Percentiles rank a stretch among this genome's conserved stretches.
Conservation (phyloP, 30 jellyfish, hydroid and myxozoan genomes). For the Pseudorhiza aurosa region DNA sequence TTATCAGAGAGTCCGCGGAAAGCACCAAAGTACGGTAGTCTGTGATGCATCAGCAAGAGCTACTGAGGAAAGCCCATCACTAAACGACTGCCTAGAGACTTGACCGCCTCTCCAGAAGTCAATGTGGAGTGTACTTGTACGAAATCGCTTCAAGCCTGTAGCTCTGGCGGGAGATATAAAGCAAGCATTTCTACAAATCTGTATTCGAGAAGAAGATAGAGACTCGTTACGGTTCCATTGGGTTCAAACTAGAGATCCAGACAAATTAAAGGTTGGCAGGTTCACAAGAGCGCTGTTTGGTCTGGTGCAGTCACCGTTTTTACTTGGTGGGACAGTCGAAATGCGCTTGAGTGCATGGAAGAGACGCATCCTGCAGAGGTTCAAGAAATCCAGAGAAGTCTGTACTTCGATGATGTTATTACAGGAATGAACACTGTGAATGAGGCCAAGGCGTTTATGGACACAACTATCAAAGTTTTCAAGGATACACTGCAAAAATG, state of each 20-base stretch:
- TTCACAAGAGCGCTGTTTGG: conserved; percentile 63
- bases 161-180: conserved; percentile 41
- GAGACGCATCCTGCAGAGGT: conserved; percentile 29
- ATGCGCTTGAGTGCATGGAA: conserved; percentile 32
- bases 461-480: conserved; percentile 26
- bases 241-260: conserved; percentile 14
- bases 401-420: conserved; percentile 72
- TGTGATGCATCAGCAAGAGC: conserved; percentile 59
- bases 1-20: conserved; percentile 47
- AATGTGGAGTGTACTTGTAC: conserved; percentile 35
- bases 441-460: conserved; percentile 23
- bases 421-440: conserved; percentile 34
- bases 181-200: conserved; percentile 63
- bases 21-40: conserved; percentile 48
- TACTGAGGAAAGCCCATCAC: conserved; percentile 43
- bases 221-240: conserved; percentile 42
- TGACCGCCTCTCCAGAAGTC: conserved; percentile 58
- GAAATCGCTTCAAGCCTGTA: conserved; percentile 40
- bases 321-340: conserved; percentile 56
- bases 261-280: conserved; percentile 12
- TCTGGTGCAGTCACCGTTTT: conserved; percentile 67
- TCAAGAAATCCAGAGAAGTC: conserved; percentile 29
- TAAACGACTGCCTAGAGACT: conserved; percentile 55
- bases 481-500: conserved; percentile 67
- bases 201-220: conserved; percentile 41